These are phyloP conservation scores for Telmatochromis brachygnathus DNA, from an alignment of 2,113 vertebrate species.

Conservation along the genomic window DNA sequence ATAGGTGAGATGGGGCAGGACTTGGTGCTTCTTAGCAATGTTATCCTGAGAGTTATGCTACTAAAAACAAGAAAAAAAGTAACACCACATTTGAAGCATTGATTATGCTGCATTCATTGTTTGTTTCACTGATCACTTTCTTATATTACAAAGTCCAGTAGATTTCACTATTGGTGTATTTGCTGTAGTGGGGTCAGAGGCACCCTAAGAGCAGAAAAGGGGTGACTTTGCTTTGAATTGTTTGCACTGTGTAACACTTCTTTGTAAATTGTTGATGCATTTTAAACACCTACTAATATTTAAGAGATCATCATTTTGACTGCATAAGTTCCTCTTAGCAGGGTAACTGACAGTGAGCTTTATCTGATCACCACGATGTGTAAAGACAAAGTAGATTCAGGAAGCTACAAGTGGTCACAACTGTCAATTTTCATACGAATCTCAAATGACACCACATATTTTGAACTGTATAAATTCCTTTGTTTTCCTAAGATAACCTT, in stretches of 20 bases:
- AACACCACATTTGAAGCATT: not conserved
- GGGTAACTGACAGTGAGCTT: not conserved
- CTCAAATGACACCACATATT: not conserved
- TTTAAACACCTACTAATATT: not conserved
- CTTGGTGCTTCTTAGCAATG: not conserved
- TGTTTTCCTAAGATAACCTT: not conserved
- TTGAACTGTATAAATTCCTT: not conserved
- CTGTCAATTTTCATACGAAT: not conserved
- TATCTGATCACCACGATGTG: not conserved
- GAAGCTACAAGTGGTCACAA: not conserved
- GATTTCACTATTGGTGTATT: not conserved
- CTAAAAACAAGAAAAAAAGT: not conserved
- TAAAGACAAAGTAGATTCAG: not conserved
- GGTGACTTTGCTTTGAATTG: not conserved
- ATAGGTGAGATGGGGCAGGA: not conserved
- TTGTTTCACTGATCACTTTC: not conserved
- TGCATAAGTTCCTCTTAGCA: not conserved
- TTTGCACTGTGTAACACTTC: not conserved
- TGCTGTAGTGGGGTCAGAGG: not conserved
- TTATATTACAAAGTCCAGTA: not conserved
- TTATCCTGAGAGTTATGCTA: not conserved
- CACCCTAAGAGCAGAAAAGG: not conserved
- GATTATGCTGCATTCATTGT: not conserved
- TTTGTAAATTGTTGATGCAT: not conserved
- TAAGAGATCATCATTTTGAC: not conserved